Conservation (phyloP, 2,888 invertebrate species). For the Dryomyza anilis region DNA sequence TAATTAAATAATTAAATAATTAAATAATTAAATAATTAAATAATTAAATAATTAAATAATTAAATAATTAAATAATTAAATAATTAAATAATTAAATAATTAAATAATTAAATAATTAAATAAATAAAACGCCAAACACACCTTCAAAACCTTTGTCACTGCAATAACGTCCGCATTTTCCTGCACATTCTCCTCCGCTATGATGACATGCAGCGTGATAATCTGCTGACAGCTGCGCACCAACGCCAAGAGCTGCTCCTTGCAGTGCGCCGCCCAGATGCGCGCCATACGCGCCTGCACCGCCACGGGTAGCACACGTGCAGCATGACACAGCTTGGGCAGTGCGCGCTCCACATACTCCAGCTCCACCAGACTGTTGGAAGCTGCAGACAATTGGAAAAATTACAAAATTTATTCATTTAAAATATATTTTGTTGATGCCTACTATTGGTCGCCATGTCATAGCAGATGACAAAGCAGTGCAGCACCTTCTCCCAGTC, state of each 20-base stretch:
- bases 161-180: constrained; percentile 84
- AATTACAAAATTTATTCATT: constrained; percentile 52
- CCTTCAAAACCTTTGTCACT: constrained; percentile 88
- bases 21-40: background rate
- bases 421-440: too few species aligned
- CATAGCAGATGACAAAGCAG: constrained; percentile 76
- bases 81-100: background rate
- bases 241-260: constrained; percentile 69
- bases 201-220: constrained; percentile 83
- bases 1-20: too few species aligned
- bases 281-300: constrained; percentile 81
- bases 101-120: background rate
- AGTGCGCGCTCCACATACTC: constrained; percentile 84
- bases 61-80: too few species aligned
- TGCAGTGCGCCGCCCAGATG: constrained; percentile 77
- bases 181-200: constrained; percentile 78
- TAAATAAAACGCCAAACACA: constrained; percentile 48
- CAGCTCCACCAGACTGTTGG: constrained; percentile 66
- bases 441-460: constrained; percentile 74
- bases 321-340: constrained; percentile 78
- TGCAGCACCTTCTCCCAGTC: constrained; percentile 56
- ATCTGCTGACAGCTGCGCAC: constrained; percentile 84
- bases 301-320: constrained; percentile 72
- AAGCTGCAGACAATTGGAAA: too few species aligned
- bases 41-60: background rate